phyloP scores from a whole-genome alignment of 2,113 vertebrate species.

The Cricetomys ansorgei region DNA sequence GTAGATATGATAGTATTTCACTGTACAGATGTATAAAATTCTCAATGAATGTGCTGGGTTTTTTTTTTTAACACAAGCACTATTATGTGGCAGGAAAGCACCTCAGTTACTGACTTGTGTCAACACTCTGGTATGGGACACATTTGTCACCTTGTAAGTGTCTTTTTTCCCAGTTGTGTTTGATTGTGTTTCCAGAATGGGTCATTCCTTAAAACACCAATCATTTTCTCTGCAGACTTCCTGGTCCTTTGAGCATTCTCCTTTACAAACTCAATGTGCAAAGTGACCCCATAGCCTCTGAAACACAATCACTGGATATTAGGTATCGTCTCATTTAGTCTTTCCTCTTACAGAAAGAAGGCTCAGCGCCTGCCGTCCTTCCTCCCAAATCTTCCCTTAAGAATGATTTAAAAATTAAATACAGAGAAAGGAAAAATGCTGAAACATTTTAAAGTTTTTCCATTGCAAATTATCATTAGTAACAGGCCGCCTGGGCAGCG shows the following conservation, averaged over 20 bases:
- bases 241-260: neutral
- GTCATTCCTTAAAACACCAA: neutral
- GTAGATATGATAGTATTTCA: neutral
- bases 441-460: constrained; percentile 84
- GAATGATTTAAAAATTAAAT: constrained; percentile 70
- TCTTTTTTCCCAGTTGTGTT: neutral
- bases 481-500: constrained; percentile 84
- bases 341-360: constrained; percentile 1
- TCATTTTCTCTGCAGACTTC: neutral
- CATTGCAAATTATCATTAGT: constrained; percentile 83
- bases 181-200: neutral
- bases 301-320: neutral
- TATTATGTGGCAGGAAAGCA: neutral
- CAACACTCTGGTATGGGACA: neutral
- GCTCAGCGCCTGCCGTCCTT: neutral
- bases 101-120: no score
- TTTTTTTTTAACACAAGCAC: neutral
- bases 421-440: constrained; percentile 83
- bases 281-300: neutral
- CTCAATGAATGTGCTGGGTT: neutral
- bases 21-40: neutral
- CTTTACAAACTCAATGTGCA: neutral
- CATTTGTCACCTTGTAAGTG: no score
- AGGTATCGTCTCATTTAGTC: neutral
- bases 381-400: constrained; percentile 57